A percentile compares a stretch with the other conserved stretches of the same genome.
phyloP scores from a whole-genome alignment of 2,888 invertebrate species.

The Ochropacha duplaris region DNA sequence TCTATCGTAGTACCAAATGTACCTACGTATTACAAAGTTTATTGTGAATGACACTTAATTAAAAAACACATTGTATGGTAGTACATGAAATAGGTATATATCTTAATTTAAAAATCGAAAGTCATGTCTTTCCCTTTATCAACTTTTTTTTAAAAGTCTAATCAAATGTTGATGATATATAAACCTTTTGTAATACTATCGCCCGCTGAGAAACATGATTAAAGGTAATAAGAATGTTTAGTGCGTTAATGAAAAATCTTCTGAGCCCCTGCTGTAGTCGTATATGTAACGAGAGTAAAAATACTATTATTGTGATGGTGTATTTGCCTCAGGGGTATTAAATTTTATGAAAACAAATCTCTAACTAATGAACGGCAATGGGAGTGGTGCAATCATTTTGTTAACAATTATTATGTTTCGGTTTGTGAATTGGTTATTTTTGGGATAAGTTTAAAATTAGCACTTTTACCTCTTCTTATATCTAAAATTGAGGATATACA shows the following conservation, averaged over 20 bases:
- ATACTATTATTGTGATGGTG: not conserved
- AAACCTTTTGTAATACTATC: not conserved
- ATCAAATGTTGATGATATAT: not conserved
- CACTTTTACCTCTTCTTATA: too few species aligned
- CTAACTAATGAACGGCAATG: not conserved
- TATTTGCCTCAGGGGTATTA: not conserved
- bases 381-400: not conserved
- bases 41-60: not conserved
- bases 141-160: not conserved
- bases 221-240: too few species aligned
- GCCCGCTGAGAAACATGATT: not conserved
- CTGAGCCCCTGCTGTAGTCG: too few species aligned
- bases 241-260: too few species aligned
- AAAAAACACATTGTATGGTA: not conserved
- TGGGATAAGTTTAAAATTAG: not conserved
- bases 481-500: too few species aligned
- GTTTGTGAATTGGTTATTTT: not conserved
- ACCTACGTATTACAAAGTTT: too few species aligned
- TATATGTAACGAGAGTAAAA: not conserved
- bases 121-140: not conserved
- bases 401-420: not conserved
- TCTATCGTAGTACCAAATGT: too few species aligned
- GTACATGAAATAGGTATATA: not conserved
- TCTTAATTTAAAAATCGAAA: not conserved
- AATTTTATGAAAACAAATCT: not conserved